phyloP scores from a whole-genome alignment of 2,797 vertebrate species.

The Acanthurus lineatus region DNA sequence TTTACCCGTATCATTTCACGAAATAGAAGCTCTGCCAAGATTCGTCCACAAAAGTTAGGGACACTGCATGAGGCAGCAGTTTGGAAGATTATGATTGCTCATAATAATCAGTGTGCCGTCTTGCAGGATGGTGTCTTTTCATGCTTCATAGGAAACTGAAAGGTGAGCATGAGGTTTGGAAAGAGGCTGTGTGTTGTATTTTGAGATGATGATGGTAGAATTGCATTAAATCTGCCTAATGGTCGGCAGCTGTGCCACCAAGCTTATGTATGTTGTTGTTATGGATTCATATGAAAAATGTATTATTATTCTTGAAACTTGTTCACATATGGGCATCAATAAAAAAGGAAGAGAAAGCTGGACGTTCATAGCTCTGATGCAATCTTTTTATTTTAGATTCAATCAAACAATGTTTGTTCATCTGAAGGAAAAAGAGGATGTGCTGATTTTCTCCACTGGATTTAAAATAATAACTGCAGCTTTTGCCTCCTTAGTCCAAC shows the following conservation, averaged over 20 bases:
- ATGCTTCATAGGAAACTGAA: slow-evolving; percentile 36
- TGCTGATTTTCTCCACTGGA: not conserved
- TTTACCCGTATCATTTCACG: slow-evolving; percentile 9
- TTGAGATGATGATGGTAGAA: slow-evolving; percentile 28
- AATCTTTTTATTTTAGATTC: not conserved
- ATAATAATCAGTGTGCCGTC: slow-evolving; percentile 55
- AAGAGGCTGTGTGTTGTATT: slow-evolving; percentile 14
- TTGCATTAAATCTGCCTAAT: slow-evolving; percentile 29
- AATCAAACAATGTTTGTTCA: not conserved
- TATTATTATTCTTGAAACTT: too few species aligned
- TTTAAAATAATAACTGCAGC: not conserved
- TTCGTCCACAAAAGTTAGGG: slow-evolving; percentile 44
- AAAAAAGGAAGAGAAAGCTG: not conserved
- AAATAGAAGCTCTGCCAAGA: slow-evolving; percentile 48
- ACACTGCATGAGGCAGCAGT: slow-evolving; percentile 38
- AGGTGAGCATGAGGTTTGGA: slow-evolving; percentile 23
- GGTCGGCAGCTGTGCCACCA: slow-evolving; percentile 20
- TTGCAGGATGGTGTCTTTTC: slow-evolving; percentile 26
- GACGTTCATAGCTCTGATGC: not conserved
- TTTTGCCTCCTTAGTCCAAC: not conserved
- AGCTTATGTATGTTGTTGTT: slow-evolving; percentile 1
- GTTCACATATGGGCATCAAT: not conserved
- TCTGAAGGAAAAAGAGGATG: not conserved
- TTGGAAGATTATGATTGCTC: slow-evolving; percentile 50
- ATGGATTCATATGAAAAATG: not conserved